Evolutionary conservation across 1,140 invertebrate genomes (phyloP), one percentile per base, ranked within the genome.

Genomic region (Drosophila prosaltans): DNA sequence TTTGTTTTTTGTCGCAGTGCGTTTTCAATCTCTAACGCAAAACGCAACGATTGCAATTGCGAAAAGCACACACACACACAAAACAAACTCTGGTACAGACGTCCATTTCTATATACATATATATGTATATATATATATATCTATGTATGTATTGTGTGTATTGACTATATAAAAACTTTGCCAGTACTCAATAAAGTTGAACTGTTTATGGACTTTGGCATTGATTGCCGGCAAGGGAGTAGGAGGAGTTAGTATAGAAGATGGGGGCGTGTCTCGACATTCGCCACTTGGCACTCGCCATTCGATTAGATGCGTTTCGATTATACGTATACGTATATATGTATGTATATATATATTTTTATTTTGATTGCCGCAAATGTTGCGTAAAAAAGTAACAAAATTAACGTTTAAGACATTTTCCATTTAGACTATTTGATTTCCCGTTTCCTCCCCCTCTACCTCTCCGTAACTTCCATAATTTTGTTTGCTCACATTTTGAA

Each of bases 201-300:
- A 70, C 79, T 76, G 72, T 76, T 85, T 78, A 81, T 81, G 67
- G 67, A 77, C 74, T 61, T 74, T 65, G 74, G 74, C 67, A 65
- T 71, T 77, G 74, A 77, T 76, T 77, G 67, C 21, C 45, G 45
- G 45, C 45, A 51, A 51, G 45, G 45, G 45, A 51, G 21, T 26
- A 28, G 43, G 60, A 10, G 24, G 40, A 26, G 21, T 51, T 9
- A 9, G 21, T 3, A 10, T 45, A 24, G 11, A 26, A 24, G 60
- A 9, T 24, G 74, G 65, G 60, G 67, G 69, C 57, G 77, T 70
- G 66, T 65, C 74, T 65, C 41, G 21, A 10, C 58, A 36, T 59
- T 36, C 32, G 32, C 32, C 43, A 45, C 6, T 76, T 40, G 59
- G 58, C 45, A 54, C 69, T 77, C 40, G 60, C 60, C 58, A 78